phyloP scores from a whole-genome alignment of 2,113 vertebrate genomes.

The Oxygymnocypris stewartii region DNA sequence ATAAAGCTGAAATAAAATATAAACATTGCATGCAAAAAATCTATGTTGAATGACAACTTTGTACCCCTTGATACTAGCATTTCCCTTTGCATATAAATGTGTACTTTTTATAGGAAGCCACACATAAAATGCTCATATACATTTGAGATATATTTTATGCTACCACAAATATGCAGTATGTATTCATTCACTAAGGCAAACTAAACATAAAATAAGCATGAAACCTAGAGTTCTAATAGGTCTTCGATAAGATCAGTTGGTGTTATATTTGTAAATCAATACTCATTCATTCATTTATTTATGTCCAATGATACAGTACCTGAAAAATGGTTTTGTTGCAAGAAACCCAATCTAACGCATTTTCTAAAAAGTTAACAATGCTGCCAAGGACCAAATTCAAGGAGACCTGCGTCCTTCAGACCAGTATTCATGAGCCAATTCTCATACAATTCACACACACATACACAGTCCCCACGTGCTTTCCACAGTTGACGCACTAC shows the following conservation, averaged over 20 bases:
- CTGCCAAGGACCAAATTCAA: constrained; percentile 41
- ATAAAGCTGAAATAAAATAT: background rate
- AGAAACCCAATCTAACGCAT: constrained; percentile 8
- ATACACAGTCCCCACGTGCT: constrained; percentile 20
- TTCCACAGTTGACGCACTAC: constrained; percentile 18
- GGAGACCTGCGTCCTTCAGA: constrained; percentile 42
- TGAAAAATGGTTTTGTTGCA: constrained; percentile 1
- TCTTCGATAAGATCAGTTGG: background rate
- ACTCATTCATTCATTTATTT: background rate
- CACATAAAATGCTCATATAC: background rate
- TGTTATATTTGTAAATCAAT: constrained; percentile 32
- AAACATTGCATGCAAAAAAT: background rate
- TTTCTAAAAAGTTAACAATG: background rate
- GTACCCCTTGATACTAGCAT: background rate
- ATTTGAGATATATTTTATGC: background rate
- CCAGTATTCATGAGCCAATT: constrained; percentile 37
- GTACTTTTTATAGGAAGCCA: background rate
- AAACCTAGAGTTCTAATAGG: background rate
- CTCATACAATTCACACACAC: constrained; percentile 43
- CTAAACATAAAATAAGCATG: background rate
- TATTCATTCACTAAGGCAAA: background rate
- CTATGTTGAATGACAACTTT: background rate
- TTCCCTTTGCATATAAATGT: background rate
- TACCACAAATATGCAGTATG: background rate
- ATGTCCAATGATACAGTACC: background rate